Conservation (phyloP, 2,888 invertebrate species). For the Lamproptera curius region DNA sequence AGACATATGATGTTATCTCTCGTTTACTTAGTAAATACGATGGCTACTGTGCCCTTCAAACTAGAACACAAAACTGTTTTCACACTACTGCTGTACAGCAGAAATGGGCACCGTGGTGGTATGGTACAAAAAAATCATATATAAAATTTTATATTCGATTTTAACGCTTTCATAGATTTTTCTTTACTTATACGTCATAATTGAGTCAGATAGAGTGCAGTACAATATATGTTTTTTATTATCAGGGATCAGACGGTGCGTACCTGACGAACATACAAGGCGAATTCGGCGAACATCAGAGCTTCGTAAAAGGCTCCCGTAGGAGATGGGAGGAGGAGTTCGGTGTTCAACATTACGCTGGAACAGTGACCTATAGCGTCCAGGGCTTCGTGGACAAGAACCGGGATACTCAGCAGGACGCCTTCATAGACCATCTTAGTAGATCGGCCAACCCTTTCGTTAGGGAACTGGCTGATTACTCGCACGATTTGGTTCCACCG, state of each 20-base stretch:
- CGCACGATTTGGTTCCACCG: constrained; percentile 74
- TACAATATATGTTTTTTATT: too few species aligned
- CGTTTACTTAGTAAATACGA: too few species aligned
- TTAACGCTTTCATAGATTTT: too few species aligned
- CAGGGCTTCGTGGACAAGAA: constrained; percentile 95
- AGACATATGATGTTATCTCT: too few species aligned
- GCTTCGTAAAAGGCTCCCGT: constrained; percentile 92
- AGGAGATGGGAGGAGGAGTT: constrained; percentile 95
- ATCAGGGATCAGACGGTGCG: constrained; percentile 89
- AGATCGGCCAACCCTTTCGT: constrained; percentile 90
- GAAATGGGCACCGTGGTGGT: too few species aligned
- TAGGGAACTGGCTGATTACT: constrained; percentile 82
- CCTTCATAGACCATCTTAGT: constrained; percentile 93
- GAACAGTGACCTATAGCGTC: constrained; percentile 88
- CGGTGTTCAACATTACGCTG: constrained; percentile 93
- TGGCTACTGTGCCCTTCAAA: too few species aligned
- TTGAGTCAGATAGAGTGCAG: too few species aligned
- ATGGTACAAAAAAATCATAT: too few species aligned
- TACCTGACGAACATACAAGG: constrained; percentile 92
- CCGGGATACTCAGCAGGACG: constrained; percentile 94
- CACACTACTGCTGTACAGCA: too few species aligned
- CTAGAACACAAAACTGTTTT: too few species aligned
- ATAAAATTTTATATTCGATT: too few species aligned
- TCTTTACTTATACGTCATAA: too few species aligned
- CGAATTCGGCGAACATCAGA: constrained; percentile 90